phyloP scores from a whole-genome alignment of 2,888 invertebrate species.

The Eurytoma californica region DNA sequence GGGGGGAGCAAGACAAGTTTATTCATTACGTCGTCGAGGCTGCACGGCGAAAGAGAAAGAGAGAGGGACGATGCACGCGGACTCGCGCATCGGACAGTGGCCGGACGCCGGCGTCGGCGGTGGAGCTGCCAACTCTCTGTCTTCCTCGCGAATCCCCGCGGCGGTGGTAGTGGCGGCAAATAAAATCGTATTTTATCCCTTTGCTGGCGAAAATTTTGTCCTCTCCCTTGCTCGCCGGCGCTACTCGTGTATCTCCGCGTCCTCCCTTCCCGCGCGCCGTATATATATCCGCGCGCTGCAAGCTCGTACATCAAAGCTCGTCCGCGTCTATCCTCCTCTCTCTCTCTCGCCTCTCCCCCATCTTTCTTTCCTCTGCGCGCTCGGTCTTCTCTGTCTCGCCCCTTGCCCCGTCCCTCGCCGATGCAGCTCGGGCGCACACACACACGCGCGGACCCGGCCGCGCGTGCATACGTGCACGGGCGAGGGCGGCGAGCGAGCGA shows the following conservation, averaged over 20 bases:
- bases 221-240: conserved; percentile 57
- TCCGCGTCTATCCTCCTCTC: conserved; percentile 58
- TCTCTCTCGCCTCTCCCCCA: conserved; percentile 56
- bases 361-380: conserved; percentile 27
- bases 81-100: conserved; percentile 6
- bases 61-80: conserved; percentile 53
- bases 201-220: conserved; percentile 71
- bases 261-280: conserved; percentile 50
- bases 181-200: conserved; percentile 74
- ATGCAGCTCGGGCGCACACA: conserved; percentile 53
- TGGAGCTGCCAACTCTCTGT: conserved; percentile 66
- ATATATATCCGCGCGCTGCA: conserved; percentile 64
- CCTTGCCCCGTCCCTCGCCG: conserved; percentile 57
- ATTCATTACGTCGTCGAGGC: conserved; percentile 54
- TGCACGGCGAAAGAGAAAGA: conserved; percentile 46
- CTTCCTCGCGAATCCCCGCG: conserved; percentile 63
- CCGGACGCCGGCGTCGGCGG: conserved; percentile 62
- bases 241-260: conserved; percentile 12
- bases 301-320: conserved; percentile 74
- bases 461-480: not conserved
- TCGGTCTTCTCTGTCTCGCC: conserved; percentile 35
- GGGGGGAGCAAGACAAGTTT: conserved; percentile 55
- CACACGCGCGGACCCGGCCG: not conserved
- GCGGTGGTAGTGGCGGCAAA: conserved; percentile 64
- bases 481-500: conserved; percentile 4